Evolutionary conservation across 2,113 vertebrate species (phyloP).

Genomic region (Corynorhinus townsendii): DNA sequence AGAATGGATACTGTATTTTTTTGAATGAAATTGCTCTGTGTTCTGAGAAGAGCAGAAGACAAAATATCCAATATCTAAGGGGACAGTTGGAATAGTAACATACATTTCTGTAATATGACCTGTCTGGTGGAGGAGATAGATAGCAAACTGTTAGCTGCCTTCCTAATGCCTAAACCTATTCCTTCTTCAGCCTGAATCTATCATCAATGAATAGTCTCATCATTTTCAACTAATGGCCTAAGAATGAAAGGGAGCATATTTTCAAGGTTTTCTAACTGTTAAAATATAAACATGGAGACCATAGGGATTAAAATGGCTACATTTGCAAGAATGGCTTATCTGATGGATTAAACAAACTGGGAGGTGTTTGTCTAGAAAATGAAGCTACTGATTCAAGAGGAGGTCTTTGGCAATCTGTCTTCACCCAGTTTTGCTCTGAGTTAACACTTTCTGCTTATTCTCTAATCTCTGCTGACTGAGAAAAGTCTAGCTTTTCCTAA

Average conservation of each 20-base stretch:
- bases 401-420: not conserved
- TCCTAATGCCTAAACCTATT: not conserved
- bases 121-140: slow-evolving; percentile 46
- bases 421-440: not conserved
- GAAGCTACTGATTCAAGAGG: not conserved
- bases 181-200: not conserved
- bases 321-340: not conserved
- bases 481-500: not conserved
- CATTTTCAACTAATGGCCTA: slow-evolving; percentile 36
- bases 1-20: slow-evolving; percentile 55
- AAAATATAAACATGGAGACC: slow-evolving; percentile 21
- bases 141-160: slow-evolving; percentile 38
- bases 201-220: slow-evolving; percentile 35
- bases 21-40: slow-evolving; percentile 23
- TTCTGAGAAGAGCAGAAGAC: slow-evolving; percentile 42
- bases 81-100: slow-evolving; percentile 63
- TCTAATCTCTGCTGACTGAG: not conserved
- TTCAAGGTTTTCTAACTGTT: slow-evolving; percentile 28
- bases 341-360: not conserved
- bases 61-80: slow-evolving; percentile 61
- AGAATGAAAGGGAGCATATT: slow-evolving; percentile 35
- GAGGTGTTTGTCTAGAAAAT: not conserved
- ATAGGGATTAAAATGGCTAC: slow-evolving; percentile 19
- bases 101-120: slow-evolving; percentile 42
- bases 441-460: not conserved